Evolutionary conservation across 1,140 invertebrate genomes (phyloP), one percentile per base, ranked within the genome.

Genomic region (Chrysopa pallens): DNA sequence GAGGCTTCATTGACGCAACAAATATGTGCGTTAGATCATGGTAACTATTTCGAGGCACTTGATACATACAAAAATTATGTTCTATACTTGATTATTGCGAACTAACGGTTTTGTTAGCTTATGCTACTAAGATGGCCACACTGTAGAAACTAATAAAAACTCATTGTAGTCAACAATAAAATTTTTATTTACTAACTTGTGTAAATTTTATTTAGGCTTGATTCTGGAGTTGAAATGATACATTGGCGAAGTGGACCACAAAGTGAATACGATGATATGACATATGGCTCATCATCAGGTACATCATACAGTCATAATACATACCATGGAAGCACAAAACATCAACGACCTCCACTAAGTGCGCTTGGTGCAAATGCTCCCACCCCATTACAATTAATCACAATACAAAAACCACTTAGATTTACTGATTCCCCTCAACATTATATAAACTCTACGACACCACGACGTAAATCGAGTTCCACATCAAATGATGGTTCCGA

Each of bases 271-370:
- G 31, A 33, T 33, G 31, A 72, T 47, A 76, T 74, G 47, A 72
- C 78, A 53, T 73, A 75, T 52, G 68, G 61, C 6, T 65, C 66
- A 4, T 43, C 56, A 13, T 69, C 66, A 35, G 60, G 60, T 42
- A 72, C 73, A 40, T 33, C 8, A 11, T 9, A 9, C 8, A 33
- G 8, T 33, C 85, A 89, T 58, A 86, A 90, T 59, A 93, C 89
- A 1, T 93, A 92, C 63, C 88, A 93, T 62, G 88, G 88, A 6
- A 83, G 82, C 11, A 75, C 77, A 6, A 67, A 75, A 46, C 84
- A 87, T 55, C 73, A 80, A 45, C 72, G 87, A 47, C 78, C 79
- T 9, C 62, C 70, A n/a, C 59, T 79, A 6, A 64, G 72, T 40
- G 67, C 66, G 47, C 8, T 12, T 33, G 8, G 8, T 33, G n/a